phyloP scores from a whole-genome alignment of 2,797 vertebrate species.

The Manis pentadactyla region DNA sequence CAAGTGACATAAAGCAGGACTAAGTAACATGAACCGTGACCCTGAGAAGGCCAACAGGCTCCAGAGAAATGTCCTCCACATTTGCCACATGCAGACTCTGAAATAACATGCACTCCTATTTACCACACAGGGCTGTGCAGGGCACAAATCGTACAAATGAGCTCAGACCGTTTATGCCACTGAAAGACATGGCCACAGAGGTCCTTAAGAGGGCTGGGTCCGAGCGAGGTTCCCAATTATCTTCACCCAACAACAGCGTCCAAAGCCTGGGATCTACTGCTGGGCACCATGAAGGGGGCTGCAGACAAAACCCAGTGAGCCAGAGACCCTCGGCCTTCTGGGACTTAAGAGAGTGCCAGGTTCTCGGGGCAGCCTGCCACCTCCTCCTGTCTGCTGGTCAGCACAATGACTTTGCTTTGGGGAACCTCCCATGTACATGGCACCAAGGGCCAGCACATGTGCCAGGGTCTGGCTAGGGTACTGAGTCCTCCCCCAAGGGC shows the following conservation, averaged over 20 bases:
- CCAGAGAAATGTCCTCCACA: neutral
- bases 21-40: neutral
- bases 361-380: no score
- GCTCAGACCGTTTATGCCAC: neutral
- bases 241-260: neutral
- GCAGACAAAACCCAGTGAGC: neutral
- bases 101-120: neutral
- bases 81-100: accelerated
- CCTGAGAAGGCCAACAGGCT: neutral
- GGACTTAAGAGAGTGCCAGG: accelerated
- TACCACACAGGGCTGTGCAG: neutral
- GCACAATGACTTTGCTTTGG: neutral
- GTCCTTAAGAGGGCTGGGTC: neutral
- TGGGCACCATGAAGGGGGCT: neutral
- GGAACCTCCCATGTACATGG: neutral
- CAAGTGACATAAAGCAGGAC: neutral
- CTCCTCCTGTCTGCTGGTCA: neutral
- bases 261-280: neutral
- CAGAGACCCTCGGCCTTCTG: neutral
- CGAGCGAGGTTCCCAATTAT: neutral
- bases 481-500: neutral
- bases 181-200: neutral
- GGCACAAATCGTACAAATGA: neutral
- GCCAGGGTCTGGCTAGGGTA: neutral
- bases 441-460: neutral